Percentiles rank a stretch among this genome's conserved stretches.
Conservation (phyloP, 2,113 vertebrate genomes). For the Cariama cristata region DNA sequence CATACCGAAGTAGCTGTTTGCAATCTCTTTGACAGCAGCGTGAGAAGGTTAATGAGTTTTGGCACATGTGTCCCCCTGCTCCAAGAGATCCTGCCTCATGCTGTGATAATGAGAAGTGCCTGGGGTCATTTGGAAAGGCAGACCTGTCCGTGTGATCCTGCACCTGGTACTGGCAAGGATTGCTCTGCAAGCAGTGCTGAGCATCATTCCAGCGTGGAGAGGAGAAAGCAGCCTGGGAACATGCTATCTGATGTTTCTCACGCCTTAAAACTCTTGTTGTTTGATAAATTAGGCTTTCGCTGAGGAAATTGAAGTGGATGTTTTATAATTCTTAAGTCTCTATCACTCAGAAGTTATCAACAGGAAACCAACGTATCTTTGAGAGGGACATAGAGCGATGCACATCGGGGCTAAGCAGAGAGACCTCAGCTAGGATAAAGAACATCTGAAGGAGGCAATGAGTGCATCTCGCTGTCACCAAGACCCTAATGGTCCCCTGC, state of each 20-base stretch:
- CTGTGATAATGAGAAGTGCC: neutral
- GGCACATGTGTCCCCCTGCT: neutral
- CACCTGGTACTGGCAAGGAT: neutral
- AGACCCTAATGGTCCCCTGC: too few relatives aligned
- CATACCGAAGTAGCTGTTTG: neutral
- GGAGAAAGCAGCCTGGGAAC: neutral
- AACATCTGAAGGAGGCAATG: neutral
- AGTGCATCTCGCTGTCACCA: neutral
- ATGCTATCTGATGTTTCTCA: neutral
- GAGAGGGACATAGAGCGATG: neutral
- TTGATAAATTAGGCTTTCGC: neutral
- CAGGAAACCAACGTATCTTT: neutral
- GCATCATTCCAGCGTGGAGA: neutral
- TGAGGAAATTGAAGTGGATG: neutral
- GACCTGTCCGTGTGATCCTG: neutral
- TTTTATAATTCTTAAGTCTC: neutral
- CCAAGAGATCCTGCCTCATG: neutral
- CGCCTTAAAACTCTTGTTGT: neutral
- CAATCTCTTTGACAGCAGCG: neutral
- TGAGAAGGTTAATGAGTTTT: neutral
- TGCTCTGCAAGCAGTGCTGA: neutral
- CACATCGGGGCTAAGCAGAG: neutral
- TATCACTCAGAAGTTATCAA: neutral
- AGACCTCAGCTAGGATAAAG: neutral
- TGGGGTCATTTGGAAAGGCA: neutral